These are phyloP conservation scores for Garrulus glandarius DNA, from an alignment of 2,797 vertebrate genomes.

Conservation along the genomic window DNA sequence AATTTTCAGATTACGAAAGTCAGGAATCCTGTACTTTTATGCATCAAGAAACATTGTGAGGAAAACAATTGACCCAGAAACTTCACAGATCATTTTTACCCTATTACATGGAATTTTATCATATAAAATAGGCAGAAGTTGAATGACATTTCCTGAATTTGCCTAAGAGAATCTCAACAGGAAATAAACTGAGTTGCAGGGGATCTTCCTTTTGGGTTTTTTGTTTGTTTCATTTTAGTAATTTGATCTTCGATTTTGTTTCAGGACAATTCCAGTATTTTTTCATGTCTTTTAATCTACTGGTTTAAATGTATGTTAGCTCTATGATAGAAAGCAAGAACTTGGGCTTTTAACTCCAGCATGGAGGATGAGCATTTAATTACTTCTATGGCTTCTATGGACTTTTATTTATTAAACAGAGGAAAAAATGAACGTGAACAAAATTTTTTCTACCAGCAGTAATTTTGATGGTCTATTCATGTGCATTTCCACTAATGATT, in stretches of 20 bases:
- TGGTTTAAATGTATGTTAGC: background rate
- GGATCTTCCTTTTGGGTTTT: background rate
- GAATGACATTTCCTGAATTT: background rate
- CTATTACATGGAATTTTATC: background rate
- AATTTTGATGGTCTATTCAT: background rate
- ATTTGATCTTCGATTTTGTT: background rate
- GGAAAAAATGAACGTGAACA: background rate
- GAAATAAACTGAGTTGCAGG: background rate
- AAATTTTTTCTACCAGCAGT: background rate
- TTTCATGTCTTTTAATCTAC: background rate
- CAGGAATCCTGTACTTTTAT: background rate
- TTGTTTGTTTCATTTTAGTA: background rate
- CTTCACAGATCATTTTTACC: background rate
- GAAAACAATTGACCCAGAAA: background rate
- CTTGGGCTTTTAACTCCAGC: background rate
- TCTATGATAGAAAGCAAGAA: background rate
- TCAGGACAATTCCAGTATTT: background rate
- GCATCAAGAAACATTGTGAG: background rate
- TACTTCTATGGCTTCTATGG: background rate
- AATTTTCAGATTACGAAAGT: background rate
- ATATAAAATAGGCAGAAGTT: background rate
- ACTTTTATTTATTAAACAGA: background rate
- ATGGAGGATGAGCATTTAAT: background rate
- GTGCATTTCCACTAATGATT: background rate
- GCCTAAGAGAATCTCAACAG: background rate